Conservation (phyloP, 1,140 invertebrate species). For the Phymastichus coffea region DNA sequence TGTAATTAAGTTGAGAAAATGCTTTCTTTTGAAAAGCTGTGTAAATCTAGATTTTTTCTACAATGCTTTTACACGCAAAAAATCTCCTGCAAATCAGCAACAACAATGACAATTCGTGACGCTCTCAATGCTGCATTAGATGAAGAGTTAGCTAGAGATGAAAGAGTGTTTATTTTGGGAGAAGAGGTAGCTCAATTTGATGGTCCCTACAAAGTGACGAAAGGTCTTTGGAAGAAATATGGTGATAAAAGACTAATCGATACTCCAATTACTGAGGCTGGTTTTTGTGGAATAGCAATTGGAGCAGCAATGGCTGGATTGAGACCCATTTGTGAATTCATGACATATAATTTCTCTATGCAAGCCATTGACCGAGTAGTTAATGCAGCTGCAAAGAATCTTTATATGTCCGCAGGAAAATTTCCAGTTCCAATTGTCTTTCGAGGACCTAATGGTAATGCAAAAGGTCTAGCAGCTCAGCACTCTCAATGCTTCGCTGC, state of each 20-base stretch:
- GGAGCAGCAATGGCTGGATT: conserved; percentile 84
- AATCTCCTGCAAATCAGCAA: conserved; percentile 8
- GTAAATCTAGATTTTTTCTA: background rate
- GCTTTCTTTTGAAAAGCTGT: background rate
- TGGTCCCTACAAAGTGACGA: conserved; percentile 90
- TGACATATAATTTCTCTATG: conserved; percentile 82
- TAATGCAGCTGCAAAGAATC: conserved; percentile 72
- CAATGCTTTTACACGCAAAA: background rate
- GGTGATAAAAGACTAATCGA: conserved; percentile 94
- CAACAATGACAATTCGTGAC: conserved; percentile 82
- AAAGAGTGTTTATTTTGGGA: conserved; percentile 88
- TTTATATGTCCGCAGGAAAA: conserved; percentile 74
- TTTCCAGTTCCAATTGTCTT: conserved; percentile 72
- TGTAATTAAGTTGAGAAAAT: background rate
- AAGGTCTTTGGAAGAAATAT: conserved; percentile 95
- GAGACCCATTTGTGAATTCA: conserved; percentile 75
- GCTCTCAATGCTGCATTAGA: conserved; percentile 92
- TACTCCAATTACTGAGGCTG: conserved; percentile 98
- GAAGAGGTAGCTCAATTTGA: conserved; percentile 97
- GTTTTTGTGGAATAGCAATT: conserved; percentile 92
- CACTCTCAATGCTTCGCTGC: conserved; percentile 75
- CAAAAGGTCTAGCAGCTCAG: conserved; percentile 71
- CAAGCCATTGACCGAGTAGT: conserved; percentile 77
- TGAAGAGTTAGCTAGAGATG: conserved; percentile 92
- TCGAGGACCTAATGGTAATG: conserved; percentile 73